Percentiles rank a stretch among this genome's conserved stretches.
phyloP scores from a whole-genome alignment of 1,140 invertebrate genomes.

The Drosophila aff. region DNA sequence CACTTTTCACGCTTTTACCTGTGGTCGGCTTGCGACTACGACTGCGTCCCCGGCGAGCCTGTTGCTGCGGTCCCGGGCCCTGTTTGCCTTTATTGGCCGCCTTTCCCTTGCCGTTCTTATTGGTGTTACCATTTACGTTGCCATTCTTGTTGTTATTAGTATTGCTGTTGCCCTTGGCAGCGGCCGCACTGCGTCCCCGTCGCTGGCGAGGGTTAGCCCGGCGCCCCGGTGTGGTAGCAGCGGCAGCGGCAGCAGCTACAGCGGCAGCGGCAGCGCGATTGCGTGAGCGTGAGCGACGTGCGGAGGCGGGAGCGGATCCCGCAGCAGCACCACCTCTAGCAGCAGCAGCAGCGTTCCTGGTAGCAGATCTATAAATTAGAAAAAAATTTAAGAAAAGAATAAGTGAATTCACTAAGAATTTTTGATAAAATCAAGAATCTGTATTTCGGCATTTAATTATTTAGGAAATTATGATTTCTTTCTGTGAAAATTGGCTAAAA shows the following conservation, averaged over 20 bases:
- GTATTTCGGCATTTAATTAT: no score
- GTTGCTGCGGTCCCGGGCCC: constrained; percentile 36
- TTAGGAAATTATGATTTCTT: no score
- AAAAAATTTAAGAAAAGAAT: not conserved
- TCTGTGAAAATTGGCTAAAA: no score
- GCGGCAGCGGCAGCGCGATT: constrained; percentile 50
- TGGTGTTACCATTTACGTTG: constrained; percentile 64
- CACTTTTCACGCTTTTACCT: constrained; percentile 82
- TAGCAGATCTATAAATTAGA: constrained; percentile 53
- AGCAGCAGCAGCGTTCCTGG: constrained; percentile 58
- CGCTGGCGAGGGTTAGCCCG: constrained; percentile 50
- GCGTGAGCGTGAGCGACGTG: constrained; percentile 61
- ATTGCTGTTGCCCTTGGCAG: constrained; percentile 49
- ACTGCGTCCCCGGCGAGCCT: constrained; percentile 76
- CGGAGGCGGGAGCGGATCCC: constrained; percentile 26
- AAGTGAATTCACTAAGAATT: no score
- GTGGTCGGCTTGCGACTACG: constrained; percentile 63
- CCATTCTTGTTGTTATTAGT: constrained; percentile 18
- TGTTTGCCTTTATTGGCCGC: constrained; percentile 41
- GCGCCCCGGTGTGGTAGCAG: constrained; percentile 36
- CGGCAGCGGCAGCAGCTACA: constrained; percentile 39
- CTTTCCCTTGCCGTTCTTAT: constrained; percentile 36
- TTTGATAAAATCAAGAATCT: no score
- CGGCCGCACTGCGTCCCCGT: constrained; percentile 64
- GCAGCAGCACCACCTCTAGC: constrained; percentile 30